Percentiles rank a stretch among this genome's conserved stretches.
Evolutionary conservation across 2,888 invertebrate species (phyloP).

Genomic region (Exocentrus adspersus): DNA sequence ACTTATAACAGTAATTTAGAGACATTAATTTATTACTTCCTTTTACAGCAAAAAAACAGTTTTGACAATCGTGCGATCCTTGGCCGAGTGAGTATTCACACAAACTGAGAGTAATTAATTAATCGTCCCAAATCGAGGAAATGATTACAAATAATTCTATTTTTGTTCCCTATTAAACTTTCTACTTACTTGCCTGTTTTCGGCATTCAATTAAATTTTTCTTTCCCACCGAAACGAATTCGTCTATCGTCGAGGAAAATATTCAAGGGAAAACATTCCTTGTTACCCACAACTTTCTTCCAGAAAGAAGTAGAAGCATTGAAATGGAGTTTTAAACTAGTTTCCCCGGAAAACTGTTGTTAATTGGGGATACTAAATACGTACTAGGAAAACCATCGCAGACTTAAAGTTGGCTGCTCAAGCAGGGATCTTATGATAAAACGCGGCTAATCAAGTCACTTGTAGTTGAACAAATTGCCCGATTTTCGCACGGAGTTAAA

Average conservation of each 20-base stretch:
- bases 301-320: background rate
- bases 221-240: background rate
- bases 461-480: conserved; percentile 13
- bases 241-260: background rate
- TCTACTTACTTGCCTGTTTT: background rate
- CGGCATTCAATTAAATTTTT: background rate
- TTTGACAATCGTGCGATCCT: too few relatives aligned
- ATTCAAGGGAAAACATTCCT: too few relatives aligned
- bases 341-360: background rate
- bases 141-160: background rate
- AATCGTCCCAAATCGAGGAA: background rate
- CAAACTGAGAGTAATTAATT: background rate
- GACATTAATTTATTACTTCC: too few relatives aligned
- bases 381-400: background rate
- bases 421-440: conserved; percentile 13
- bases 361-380: background rate
- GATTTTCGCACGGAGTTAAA: conserved; percentile 9
- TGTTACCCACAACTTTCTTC: background rate
- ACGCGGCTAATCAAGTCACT: conserved; percentile 13
- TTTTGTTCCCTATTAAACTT: background rate
- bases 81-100: too few relatives aligned
- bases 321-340: background rate
- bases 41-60: too few relatives aligned
- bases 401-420: conserved; percentile 2
- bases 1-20: too few relatives aligned